Base-by-base conservation (phyloP, 1,140 invertebrate genomes). In the Zaprionus capensis region DNA sequence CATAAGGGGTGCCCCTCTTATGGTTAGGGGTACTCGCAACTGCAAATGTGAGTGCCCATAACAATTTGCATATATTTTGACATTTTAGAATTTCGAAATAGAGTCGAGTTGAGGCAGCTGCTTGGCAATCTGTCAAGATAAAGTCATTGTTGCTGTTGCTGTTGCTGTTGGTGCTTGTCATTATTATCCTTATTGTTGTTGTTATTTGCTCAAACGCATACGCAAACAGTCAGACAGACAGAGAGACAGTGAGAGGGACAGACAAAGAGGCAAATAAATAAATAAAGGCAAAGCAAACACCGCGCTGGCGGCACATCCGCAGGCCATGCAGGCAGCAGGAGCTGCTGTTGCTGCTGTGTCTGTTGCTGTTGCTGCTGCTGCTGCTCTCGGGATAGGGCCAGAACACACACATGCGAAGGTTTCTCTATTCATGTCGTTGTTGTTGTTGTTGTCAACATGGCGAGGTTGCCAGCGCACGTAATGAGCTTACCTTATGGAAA, bases 61-160 rank as follows among this genome's bases (percentile, higher is more conserved):
- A 46, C n/a, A 46, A 46, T 51, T 51, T 51, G 46, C 26, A 55
- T 26, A 26, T 55, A 15, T 55, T 55, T 55, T 56, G 26, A n/a
- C 26, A 56, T 56, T 56, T 56, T 14, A 31, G 15, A 28, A 28
- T 56, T 31, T 14, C 26, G n/a, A 56, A 56, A 44, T 49, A 22
- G 15, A 53, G 14, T 53, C 24, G 31, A 65, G 73, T 71, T 64
- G 26, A 59, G 68, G 67, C 68, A 76, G 68, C 68, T 71, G 61
- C 73, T 82, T 71, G 71, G 79, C 80, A 88, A 88, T 88, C 84
- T 88, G 84, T 84, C 84, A 87, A 82, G 84, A 83, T 87, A 87
- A 87, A 87, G 80, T 84, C 84, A 88, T 88, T 87, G 80, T 87
- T 81, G 83, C 78, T 38, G 34, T 83, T 86, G 82, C 76, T 80